Evolutionary conservation across 2,113 vertebrate species (phyloP), one percentile per base, ranked within the genome.

Genomic region (Merops nubicus): DNA sequence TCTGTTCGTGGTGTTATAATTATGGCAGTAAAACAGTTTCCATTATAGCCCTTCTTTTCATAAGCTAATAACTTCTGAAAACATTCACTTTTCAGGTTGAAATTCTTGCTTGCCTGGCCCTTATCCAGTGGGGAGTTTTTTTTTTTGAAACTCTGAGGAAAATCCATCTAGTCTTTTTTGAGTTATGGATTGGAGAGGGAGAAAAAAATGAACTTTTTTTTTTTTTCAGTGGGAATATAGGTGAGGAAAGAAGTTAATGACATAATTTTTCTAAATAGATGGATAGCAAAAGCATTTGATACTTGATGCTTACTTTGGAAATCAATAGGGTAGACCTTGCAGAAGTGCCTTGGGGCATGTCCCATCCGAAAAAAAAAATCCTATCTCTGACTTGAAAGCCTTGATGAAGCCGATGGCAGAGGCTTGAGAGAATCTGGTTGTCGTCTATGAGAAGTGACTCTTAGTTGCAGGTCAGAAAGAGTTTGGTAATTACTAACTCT

Each of bases 11-110:
- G 92, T 78, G 92, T 93, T 96, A 89, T 89, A 96, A 95, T 96
- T 90, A 94, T 45, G 51, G 91, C 79, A 96, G 63, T 97, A 97
- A 97, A 97, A 56, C 85, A 73, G 88, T 88, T 97, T 95, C 93
- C 94, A 96, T 91, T 85, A 92, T 95, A 92, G 83, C 85, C 43
- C 56, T 75, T 34, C 45, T 96, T 94, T 96, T 96, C 90, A 93
- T 89, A 95, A 94, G 80, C 93, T 88, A 84, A 67, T 94, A 97
- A 97, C 89, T 94, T 94, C 31, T 83, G 81, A 93, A 95, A 96
- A 88, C 93, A 75, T 91, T 96, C 50, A 78, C 74, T 89, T 93
- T 80, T 85, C 83, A 84, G 51, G 2, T 42, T 87, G 60, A 93
- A 78, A 69, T 33, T 82, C 94, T 93, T 75, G 81, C 38, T n/a